A percentile compares a stretch with the other conserved stretches of the same genome.
phyloP scores from a whole-genome alignment of 1,140 invertebrate species.

The Diachasma alloeum region DNA sequence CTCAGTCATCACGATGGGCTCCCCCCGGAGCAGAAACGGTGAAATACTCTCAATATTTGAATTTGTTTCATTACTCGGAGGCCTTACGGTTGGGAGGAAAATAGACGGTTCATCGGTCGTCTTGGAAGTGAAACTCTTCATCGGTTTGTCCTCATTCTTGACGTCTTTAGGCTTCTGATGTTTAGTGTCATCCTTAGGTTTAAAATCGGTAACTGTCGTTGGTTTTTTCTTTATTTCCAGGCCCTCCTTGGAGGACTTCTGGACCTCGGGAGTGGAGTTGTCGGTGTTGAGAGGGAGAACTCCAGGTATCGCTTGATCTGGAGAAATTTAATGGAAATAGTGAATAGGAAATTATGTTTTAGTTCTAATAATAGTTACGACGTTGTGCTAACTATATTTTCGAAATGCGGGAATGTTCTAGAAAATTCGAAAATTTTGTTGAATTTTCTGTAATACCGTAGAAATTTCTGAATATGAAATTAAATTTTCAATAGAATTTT shows the following conservation, averaged over 20 bases:
- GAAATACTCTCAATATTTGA: not conserved
- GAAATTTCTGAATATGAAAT: no score
- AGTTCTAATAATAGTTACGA: not conserved
- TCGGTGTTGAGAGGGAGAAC: not conserved
- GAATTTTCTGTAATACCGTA: no score
- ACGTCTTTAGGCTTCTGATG: not conserved
- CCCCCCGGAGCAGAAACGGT: not conserved
- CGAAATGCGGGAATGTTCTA: no score
- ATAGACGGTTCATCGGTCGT: not conserved
- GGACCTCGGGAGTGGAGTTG: not conserved
- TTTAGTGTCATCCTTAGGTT: conserved; percentile 15
- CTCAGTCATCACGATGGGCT: not conserved
- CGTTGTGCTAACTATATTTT: no score
- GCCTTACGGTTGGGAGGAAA: not conserved
- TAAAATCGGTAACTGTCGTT: not conserved
- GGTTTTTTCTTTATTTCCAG: conserved; percentile 3
- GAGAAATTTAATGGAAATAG: not conserved
- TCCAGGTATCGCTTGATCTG: not conserved
- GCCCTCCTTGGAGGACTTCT: not conserved
- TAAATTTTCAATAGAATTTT: no score
- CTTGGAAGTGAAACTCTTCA: not conserved
- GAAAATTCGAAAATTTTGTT: no score
- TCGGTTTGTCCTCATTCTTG: not conserved
- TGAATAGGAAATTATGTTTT: not conserved
- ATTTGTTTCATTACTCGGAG: not conserved